phyloP scores from a whole-genome alignment of 2,888 invertebrate genomes.

The Molorchus minor region DNA sequence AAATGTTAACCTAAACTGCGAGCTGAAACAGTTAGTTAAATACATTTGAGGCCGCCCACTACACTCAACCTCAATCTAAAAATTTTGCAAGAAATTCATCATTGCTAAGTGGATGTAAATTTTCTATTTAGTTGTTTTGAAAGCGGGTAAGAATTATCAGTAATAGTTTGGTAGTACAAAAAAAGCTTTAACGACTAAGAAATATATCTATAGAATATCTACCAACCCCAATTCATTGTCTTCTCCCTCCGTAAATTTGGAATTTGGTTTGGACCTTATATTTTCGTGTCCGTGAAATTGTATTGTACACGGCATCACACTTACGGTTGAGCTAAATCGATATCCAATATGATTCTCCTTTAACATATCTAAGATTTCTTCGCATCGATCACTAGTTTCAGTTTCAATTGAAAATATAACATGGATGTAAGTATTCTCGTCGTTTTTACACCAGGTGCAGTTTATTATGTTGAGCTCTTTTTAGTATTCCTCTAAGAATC shows the following conservation, averaged over 20 bases:
- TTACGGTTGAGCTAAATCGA: constrained; percentile 68
- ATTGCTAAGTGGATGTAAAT: too few relatives aligned
- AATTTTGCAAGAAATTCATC: too few relatives aligned
- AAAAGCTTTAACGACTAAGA: too few relatives aligned
- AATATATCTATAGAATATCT: too few relatives aligned
- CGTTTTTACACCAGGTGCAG: constrained; percentile 67
- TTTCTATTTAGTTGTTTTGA: too few relatives aligned
- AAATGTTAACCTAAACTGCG: too few relatives aligned
- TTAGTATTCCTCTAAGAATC: constrained; percentile 66
- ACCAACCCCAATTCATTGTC: constrained; percentile 18
- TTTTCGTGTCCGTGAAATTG: constrained; percentile 60
- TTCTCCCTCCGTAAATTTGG: constrained; percentile 14
- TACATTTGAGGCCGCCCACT: too few relatives aligned
- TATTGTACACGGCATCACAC: constrained; percentile 72
- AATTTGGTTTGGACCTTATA: not conserved
- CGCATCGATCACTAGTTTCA: constrained; percentile 68
- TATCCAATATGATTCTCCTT: constrained; percentile 71
- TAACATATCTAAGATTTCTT: constrained; percentile 68
- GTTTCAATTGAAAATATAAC: constrained; percentile 70
- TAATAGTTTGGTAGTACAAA: too few relatives aligned
- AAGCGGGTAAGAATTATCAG: too few relatives aligned
- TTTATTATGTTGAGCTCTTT: constrained; percentile 66
- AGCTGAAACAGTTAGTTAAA: too few relatives aligned
- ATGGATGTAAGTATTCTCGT: constrained; percentile 66
- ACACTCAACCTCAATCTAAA: too few relatives aligned